Conservation (phyloP, 2,888 invertebrate genomes). For the Tenthredo notha region DNA sequence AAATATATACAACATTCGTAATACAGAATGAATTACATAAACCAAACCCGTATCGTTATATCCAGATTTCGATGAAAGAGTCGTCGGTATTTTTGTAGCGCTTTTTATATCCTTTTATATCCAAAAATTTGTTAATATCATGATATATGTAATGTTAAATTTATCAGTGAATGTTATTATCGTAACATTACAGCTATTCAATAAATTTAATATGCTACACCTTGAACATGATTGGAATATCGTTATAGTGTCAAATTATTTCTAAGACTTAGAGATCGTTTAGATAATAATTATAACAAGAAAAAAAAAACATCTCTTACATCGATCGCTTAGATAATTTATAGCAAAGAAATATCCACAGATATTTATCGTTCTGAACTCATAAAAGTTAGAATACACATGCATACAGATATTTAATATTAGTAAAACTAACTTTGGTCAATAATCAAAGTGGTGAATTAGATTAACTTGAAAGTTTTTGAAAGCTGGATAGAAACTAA, state of each 20-base stretch:
- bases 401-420: neutral
- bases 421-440: neutral
- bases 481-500: neutral
- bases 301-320: neutral
- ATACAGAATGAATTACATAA: slow-evolving; percentile 6
- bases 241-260: slow-evolving; percentile 34
- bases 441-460: neutral
- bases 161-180: neutral
- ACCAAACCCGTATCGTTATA: slow-evolving; percentile 37
- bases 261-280: slow-evolving; percentile 18
- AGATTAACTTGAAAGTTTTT: neutral
- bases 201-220: slow-evolving; percentile 37
- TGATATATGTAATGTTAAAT: slow-evolving; percentile 31
- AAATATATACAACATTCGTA: slow-evolving; percentile 43
- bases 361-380: neutral
- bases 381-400: neutral
- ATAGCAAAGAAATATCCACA: neutral
- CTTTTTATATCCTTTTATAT: slow-evolving; percentile 52
- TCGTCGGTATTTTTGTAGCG: slow-evolving; percentile 50
- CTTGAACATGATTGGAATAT: slow-evolving; percentile 38
- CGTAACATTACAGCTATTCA: neutral
- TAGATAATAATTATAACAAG: neutral
- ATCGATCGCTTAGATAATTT: neutral
- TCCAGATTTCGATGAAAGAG: slow-evolving; percentile 39
- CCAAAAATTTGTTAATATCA: slow-evolving; percentile 27